These are phyloP conservation scores for Steinernema scapterisci DNA, from an alignment of 2,888 invertebrate species.

Conservation along the genomic window DNA sequence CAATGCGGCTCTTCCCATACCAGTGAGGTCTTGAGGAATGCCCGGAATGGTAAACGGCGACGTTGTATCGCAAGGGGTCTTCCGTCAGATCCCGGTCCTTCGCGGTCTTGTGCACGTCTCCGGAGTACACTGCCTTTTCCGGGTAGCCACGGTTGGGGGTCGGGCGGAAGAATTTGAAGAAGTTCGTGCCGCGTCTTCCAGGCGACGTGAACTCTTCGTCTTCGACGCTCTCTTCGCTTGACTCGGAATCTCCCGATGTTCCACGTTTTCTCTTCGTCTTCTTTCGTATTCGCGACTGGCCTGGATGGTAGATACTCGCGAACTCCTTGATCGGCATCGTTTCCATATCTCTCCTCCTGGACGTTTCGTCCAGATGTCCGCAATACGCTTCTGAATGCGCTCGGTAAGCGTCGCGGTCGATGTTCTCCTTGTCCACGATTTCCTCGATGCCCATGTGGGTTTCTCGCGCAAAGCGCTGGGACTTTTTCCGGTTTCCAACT, in stretches of 20 bases:
- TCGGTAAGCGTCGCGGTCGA: not conserved
- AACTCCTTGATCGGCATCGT: slow-evolving; percentile 29
- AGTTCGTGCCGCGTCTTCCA: slow-evolving; percentile 6
- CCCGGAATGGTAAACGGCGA: slow-evolving; percentile 48
- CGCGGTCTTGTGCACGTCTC: not conserved
- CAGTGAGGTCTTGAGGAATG: slow-evolving; percentile 35
- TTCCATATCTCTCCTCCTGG: slow-evolving; percentile 24
- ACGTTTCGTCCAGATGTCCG: slow-evolving; percentile 30
- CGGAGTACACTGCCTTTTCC: not conserved
- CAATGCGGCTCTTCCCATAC: slow-evolving; percentile 25
- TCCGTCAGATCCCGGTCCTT: slow-evolving; percentile 41
- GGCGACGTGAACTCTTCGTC: slow-evolving; percentile 26
- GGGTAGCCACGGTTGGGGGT: not conserved
- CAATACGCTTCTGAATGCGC: not conserved
- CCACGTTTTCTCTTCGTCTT: slow-evolving; percentile 2
- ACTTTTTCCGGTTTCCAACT: slow-evolving; percentile 12
- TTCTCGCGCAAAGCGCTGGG: slow-evolving; percentile 22
- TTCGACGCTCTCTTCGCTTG: slow-evolving; percentile 13
- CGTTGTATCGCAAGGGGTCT: slow-evolving; percentile 53
- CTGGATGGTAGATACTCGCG: slow-evolving; percentile 29
- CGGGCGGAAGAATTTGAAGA: slow-evolving; percentile 19
- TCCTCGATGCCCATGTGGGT: slow-evolving; percentile 33
- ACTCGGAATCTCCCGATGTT: not conserved
- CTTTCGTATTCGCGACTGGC: not conserved
- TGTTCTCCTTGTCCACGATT: slow-evolving; percentile 14